Evolutionary conservation across 2,113 vertebrate genomes (phyloP), one percentile per base, ranked within the genome.

Genomic region (Mirza zaza): DNA sequence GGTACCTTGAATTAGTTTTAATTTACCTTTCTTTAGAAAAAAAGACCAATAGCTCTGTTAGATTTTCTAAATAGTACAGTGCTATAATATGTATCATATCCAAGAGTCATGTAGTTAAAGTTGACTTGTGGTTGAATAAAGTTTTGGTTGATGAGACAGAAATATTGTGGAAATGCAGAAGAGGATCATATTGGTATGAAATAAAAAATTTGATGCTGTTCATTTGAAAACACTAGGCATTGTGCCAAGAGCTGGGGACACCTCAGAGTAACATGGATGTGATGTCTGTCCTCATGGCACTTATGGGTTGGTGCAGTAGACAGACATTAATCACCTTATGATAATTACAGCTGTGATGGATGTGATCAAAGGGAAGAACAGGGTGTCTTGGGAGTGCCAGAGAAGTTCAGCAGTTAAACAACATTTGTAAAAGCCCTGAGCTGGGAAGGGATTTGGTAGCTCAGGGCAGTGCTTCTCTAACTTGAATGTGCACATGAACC

Each of bases 21-120:
- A 73, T 96, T 87, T 89, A 92, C 9, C 7, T 59, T 95, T 95
- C 59, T 95, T 90, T 77, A 95, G 59, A 48, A 94, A 91, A 89
- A 36, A 32, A 88, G 59, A 93, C 34, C 6, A 76, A 48, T 68
- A 84, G 20, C 55, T 88, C 13, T 85, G 63, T 88, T 93, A 82
- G 36, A 84, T 92, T 93, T 77, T 93, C 71, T 55, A 75, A 52
- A 34, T 52, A 92, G 25, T 77, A 45, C 21, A 15, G 4, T 70
- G 32, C 36, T 73, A 9, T 57, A 55, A 48, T 82, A 63, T 55
- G 5, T 93, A 71, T 87, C 45, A 52, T 80, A 70, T 71, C 52
- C 57, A 95, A 80, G 42, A 81, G 27, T 97, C 85, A 88, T 15
- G 6, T 88, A 63, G 45, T 36, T 95, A 75, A 83, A 85, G 32